Percentiles rank a stretch among this genome's conserved stretches.
phyloP scores from a whole-genome alignment of 1,140 invertebrate genomes.

The Bombus consobrinus region DNA sequence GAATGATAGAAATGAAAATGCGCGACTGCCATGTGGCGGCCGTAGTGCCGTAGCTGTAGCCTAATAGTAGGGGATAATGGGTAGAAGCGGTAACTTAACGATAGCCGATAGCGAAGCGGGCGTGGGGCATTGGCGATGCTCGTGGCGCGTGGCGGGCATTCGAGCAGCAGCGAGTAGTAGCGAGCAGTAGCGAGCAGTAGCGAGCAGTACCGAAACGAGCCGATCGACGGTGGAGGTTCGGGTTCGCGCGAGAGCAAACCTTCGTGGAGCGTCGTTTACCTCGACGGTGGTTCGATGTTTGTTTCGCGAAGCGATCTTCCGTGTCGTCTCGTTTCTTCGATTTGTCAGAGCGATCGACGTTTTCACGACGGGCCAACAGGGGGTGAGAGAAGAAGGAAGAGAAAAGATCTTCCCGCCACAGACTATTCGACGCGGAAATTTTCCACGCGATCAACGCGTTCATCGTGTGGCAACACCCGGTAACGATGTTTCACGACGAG shows the following conservation, averaged over 20 bases:
- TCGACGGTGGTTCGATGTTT: neutral
- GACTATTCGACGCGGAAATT: neutral
- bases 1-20: neutral
- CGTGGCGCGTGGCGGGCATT: conserved; percentile 46
- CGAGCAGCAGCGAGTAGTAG: conserved; percentile 35
- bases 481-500: neutral
- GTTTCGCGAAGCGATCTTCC: conserved; percentile 20
- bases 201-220: conserved; percentile 36
- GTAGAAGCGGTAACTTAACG: conserved; percentile 20
- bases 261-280: conserved; percentile 12
- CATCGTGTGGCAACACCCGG: neutral
- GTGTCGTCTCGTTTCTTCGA: conserved; percentile 20
- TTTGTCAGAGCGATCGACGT: neutral
- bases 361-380: neutral
- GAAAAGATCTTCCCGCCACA: neutral
- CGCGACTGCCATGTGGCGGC: neutral
- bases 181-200: conserved; percentile 35
- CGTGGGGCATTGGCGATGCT: conserved; percentile 38
- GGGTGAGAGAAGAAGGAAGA: neutral
- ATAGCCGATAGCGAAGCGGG: conserved; percentile 11
- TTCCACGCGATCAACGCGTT: neutral
- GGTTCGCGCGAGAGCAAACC: conserved; percentile 26
- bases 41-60: neutral
- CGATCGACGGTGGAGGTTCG: conserved; percentile 28
- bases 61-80: conserved; percentile 11